Evolutionary conservation across 2,113 vertebrate species (phyloP).

Genomic region (Sinosuthora webbiana): DNA sequence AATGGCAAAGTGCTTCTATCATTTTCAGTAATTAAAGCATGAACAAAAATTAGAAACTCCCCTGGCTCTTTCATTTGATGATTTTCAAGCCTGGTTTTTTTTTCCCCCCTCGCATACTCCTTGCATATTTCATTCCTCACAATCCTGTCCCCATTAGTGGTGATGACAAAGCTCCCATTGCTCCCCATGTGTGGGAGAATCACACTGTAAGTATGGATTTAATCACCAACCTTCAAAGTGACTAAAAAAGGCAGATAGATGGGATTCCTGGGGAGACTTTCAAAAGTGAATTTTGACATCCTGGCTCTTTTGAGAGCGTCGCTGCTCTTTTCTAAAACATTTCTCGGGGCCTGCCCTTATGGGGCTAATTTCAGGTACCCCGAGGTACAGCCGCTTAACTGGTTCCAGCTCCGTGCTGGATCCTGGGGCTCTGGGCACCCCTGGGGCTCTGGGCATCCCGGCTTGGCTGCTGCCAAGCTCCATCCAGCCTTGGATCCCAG

Average conservation of each 20-base stretch:
- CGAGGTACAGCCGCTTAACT: not conserved
- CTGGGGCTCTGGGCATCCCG: not conserved
- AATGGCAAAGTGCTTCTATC: not conserved
- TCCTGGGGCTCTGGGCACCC: not conserved
- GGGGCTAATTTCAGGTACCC: slow-evolving; percentile 49
- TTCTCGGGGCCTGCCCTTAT: not conserved
- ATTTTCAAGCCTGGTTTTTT: not conserved
- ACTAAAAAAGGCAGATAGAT: slow-evolving; percentile 57
- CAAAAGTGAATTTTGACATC: slow-evolving; percentile 58
- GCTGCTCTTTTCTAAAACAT: slow-evolving; percentile 26
- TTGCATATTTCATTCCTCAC: slow-evolving; percentile 43
- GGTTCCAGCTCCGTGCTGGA: not conserved
- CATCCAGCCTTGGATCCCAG: not conserved
- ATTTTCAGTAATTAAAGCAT: slow-evolving; percentile 33
- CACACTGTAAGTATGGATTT: slow-evolving; percentile 64
- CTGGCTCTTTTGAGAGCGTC: slow-evolving; percentile 26
- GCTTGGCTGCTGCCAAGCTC: not conserved
- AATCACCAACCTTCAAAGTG: slow-evolving; percentile 68
- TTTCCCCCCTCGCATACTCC: not conserved
- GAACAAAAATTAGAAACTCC: slow-evolving; percentile 18
- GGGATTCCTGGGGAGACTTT: slow-evolving; percentile 65
- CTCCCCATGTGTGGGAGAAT: slow-evolving; percentile 64
- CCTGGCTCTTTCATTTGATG: slow-evolving; percentile 29
- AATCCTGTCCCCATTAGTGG: slow-evolving; percentile 62
- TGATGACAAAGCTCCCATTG: slow-evolving; percentile 65